Base-by-base conservation (phyloP, 2,113 vertebrate genomes). In the Eubucco bourcierii region DNA sequence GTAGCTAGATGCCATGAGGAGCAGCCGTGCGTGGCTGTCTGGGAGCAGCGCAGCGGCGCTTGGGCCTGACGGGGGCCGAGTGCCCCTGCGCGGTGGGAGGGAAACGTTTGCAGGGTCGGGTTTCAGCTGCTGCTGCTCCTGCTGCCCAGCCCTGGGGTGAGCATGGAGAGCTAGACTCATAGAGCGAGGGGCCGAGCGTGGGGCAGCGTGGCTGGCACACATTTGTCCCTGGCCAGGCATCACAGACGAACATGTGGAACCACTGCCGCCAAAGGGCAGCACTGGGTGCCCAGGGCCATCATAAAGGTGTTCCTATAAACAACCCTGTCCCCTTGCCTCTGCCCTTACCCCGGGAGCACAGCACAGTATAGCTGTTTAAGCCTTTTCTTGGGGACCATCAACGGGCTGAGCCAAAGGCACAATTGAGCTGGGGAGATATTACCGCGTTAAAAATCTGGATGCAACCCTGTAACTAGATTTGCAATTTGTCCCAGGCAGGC, bases 401-500 rank as follows among this genome's bases (percentile, higher is more conserved):
- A 33, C 39, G 66, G 80, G 34, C 8, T 7, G 71, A 88, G 82
- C 41, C 68, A 71, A 74, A 85, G 73, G 29, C 4, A 0, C 85
- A 95, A 92, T 52, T 86, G 84, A 88, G 52, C 90, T 80, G 89
- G 80, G 92, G 85, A 94, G 82, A 2, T 47, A 87, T 95, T 95
- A 90, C 77, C 37, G 27, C 0, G 46, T 90, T 87, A 86, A 88
- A 93, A 93, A 93, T 67, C 92, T 94, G 95, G 94, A 93, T 90
- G 55, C 63, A 65, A 58, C 64, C 71, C 61, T 1, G 0, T 94
- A 95, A 96, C 29, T 11, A 87, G 93, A 94, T 97, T 96, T 96
- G 91, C 88, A 94, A 93, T 95, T 96, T 90, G 94, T 93, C 93
- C 94, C 90, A 81, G 90, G 85, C 93, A 95, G 92, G 87, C 84